phyloP scores from a whole-genome alignment of 2,113 vertebrate genomes.

The Syrmaticus mikado region DNA sequence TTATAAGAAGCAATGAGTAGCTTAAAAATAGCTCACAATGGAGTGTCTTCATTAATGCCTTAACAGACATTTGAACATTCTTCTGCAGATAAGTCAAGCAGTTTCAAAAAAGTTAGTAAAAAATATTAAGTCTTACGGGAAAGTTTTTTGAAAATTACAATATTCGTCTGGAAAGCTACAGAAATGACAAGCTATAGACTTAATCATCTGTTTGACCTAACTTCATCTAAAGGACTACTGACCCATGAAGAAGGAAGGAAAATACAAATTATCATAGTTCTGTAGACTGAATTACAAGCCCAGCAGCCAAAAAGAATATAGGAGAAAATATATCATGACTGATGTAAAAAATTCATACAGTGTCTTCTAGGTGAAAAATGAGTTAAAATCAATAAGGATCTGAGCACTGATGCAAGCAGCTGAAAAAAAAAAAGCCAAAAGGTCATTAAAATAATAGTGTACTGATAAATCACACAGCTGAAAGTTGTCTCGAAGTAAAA shows the following conservation, averaged over 20 bases:
- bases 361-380: slow-evolving; percentile 26
- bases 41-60: not conserved
- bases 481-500: slow-evolving; percentile 1
- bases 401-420: not conserved
- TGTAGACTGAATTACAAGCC: not conserved
- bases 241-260: not conserved
- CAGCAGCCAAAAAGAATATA: not conserved
- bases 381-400: not conserved
- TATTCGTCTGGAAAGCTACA: slow-evolving; percentile 4
- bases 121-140: not conserved
- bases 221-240: not conserved
- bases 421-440: slow-evolving; percentile 3
- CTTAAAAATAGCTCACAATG: not conserved
- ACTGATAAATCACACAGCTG: slow-evolving; percentile 7
- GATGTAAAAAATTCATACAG: rapidly evolving
- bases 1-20: not conserved
- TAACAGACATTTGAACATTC: not conserved
- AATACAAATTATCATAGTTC: not conserved
- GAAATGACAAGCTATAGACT: not conserved
- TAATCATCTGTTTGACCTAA: not conserved
- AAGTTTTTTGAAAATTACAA: not conserved
- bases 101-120: not conserved
- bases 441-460: slow-evolving; percentile 15
- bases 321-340: not conserved
- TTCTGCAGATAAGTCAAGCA: not conserved